A percentile compares a stretch with the other conserved stretches of the same genome.
Conservation (phyloP, 2,113 vertebrate genomes). For the Lutjanus erythropterus region DNA sequence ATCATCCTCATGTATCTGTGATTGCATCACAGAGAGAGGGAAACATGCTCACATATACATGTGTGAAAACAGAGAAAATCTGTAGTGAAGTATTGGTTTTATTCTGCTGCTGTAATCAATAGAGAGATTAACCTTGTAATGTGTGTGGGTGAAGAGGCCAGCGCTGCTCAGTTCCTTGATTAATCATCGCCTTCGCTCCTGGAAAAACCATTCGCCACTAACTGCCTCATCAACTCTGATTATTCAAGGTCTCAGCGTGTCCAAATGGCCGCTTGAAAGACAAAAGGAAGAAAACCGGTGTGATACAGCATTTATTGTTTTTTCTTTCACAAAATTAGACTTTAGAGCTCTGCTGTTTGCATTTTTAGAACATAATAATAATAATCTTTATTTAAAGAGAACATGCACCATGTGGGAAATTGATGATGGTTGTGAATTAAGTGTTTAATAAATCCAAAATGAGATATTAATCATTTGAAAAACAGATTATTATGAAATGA, state of each 20-base stretch:
- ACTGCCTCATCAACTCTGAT: constrained; percentile 78
- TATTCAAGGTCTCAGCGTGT: constrained; percentile 68
- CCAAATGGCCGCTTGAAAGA: constrained; percentile 35
- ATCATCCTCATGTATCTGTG: constrained; percentile 43
- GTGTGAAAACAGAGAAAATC: constrained; percentile 51
- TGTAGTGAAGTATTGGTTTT: constrained; percentile 55
- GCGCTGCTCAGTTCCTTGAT: constrained; percentile 65
- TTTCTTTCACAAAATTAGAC: background rate
- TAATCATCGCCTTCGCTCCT: constrained; percentile 65
- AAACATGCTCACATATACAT: background rate
- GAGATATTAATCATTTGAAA: background rate
- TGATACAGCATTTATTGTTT: background rate
- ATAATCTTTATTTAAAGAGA: background rate
- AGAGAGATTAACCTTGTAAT: constrained; percentile 74
- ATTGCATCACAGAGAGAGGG: background rate
- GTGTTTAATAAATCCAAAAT: constrained; percentile 2
- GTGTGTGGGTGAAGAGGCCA: constrained; percentile 59
- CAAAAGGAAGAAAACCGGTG: constrained; percentile 34
- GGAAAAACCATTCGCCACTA: constrained; percentile 58
- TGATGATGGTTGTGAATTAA: background rate
- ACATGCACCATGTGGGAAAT: too few species aligned
- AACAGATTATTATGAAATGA: background rate
- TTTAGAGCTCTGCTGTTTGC: background rate
- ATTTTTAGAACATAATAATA: background rate
- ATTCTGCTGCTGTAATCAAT: constrained; percentile 74